Evolutionary conservation across 2,113 vertebrate genomes (phyloP), one percentile per base, ranked within the genome.

Genomic region (Meles meles): DNA sequence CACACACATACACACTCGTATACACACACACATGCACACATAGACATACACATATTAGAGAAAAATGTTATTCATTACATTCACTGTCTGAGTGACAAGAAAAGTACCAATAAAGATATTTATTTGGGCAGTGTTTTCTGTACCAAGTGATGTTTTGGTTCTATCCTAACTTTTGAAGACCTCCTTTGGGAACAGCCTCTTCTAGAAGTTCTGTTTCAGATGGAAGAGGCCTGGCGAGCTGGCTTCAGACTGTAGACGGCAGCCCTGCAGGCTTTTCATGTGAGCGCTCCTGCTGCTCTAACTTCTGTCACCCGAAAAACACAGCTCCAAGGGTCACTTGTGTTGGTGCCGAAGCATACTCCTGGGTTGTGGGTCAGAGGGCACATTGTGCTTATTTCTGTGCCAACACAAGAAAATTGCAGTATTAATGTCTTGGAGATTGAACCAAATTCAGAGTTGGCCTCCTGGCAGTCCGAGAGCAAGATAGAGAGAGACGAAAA

Each of bases 251-350:
- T 47, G 7, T 4, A 63, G 63, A 69, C 57, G 23, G 59, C 49
- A 31, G 49, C 0, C 0, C 49, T 76, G 34, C 31, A 93, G 2
- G 49, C 74, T 87, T 72, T 65, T 96, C 37, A 18, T 77, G 9
- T 3, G 92, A 82, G 79, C 1, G 3, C 0, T 93, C 86, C 90
- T 95, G 91, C 94, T 95, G 93, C 11, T 93, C 47, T 5, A 80
- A 37, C 86, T 96, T 98, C 97, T 97, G 96, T 57, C 69, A 6
- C 82, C 90, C 18, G 81, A 34, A 97, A 93, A 88, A n/a, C 13
- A 4, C n/a, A 90, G 18, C 29, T 23, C 55, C 21, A 27, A 95
- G 79, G 92, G 34, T 15, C 86, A 20, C n/a, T 90, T 90, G 18
- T 91, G 34, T 39, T 47, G 77, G 63, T 88, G 93, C 85, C 96